Evolutionary conservation across 23 tunicate species (phyloP).

Genomic region (Trididemnum clinides): DNA sequence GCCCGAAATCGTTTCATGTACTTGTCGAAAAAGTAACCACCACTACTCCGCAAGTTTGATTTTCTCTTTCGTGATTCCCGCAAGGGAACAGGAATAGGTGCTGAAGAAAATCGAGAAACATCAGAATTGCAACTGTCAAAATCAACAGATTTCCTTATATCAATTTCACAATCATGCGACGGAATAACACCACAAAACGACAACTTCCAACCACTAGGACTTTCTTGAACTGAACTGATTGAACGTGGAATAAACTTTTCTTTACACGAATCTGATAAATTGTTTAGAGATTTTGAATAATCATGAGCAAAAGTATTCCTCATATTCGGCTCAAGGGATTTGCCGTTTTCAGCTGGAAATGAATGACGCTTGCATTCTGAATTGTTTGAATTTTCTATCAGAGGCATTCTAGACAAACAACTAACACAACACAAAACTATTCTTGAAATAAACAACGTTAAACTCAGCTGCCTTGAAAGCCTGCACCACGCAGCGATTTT

Average conservation of each 20-base stretch:
- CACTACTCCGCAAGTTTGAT: constrained; percentile 67
- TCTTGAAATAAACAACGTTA: not conserved
- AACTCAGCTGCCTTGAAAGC: not conserved
- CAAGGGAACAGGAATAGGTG: constrained; percentile 75
- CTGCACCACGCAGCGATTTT: too few relatives aligned
- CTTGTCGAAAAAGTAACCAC: constrained; percentile 92
- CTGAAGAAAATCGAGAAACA: not conserved
- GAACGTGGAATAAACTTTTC: constrained; percentile 22
- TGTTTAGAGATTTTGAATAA: not conserved
- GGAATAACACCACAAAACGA: constrained; percentile 56
- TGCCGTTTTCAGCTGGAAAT: not conserved
- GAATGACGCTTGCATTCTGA: constrained; percentile 22
- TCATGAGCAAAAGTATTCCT: not conserved
- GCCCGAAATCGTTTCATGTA: constrained; percentile 84
- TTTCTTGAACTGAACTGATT: constrained; percentile 52
- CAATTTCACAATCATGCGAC: not conserved
- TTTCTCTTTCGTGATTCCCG: constrained; percentile 48
- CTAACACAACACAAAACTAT: not conserved
- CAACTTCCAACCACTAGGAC: constrained; percentile 39
- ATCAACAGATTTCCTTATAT: not conserved
- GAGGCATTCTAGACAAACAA: constrained; percentile 1
- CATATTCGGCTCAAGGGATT: not conserved
- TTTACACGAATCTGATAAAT: not conserved
- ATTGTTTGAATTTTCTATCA: not conserved
- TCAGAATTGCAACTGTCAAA: constrained; percentile 20